These are phyloP conservation scores for Hephaestus fuliginosus DNA, from an alignment of 2,797 vertebrate species.

Conservation along the genomic window DNA sequence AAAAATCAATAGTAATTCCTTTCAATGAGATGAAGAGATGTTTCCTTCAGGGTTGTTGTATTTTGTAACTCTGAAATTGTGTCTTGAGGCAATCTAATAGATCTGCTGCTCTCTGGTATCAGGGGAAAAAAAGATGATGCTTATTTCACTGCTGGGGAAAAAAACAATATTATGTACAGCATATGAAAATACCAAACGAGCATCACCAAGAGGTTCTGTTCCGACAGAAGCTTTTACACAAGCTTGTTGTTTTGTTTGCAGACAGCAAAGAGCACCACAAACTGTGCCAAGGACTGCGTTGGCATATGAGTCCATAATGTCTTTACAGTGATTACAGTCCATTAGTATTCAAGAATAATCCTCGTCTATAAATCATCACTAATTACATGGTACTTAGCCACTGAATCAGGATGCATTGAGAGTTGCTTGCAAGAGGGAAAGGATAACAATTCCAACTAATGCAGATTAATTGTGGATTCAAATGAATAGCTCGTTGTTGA, in stretches of 20 bases:
- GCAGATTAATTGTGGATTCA: conserved; percentile 57
- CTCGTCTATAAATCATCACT: conserved; percentile 67
- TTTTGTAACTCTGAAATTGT: conserved; percentile 40
- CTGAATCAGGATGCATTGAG: conserved; percentile 48
- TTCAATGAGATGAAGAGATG: conserved; percentile 22
- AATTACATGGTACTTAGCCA: conserved; percentile 67
- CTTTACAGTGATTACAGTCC: conserved; percentile 51
- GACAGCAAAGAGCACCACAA: conserved; percentile 6
- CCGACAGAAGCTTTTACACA: neutral
- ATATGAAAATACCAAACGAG: conserved; percentile 3
- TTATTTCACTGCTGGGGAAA: conserved; percentile 6
- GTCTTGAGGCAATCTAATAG: conserved; percentile 11
- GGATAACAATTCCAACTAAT: conserved; percentile 58
- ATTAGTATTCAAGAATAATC: conserved; percentile 68
- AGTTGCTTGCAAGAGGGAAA: conserved; percentile 45
- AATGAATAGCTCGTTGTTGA: conserved; percentile 45
- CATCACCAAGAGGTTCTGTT: neutral
- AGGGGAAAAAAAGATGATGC: conserved; percentile 6
- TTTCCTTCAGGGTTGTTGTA: conserved; percentile 29
- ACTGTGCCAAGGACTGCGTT: conserved; percentile 20
- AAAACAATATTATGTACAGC: neutral
- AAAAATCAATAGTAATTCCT: conserved; percentile 60
- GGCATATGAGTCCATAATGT: conserved; percentile 52
- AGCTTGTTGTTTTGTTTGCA: conserved; percentile 33
- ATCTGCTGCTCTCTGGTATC: conserved; percentile 14